These are phyloP conservation scores for Chelonus formosanus DNA, from an alignment of 2,888 invertebrate species.

Conservation along the genomic window DNA sequence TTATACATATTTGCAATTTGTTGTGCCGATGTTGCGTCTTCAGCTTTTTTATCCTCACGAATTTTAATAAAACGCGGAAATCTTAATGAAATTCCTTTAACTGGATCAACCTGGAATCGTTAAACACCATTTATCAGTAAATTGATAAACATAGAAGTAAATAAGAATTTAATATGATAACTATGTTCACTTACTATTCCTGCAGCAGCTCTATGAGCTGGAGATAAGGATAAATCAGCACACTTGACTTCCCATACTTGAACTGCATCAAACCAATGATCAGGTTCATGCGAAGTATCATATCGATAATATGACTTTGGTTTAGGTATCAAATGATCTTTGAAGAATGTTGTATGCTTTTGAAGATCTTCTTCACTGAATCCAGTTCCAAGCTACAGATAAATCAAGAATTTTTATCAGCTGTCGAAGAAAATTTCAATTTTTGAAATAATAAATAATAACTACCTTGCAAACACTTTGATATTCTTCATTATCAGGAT, in stretches of 20 bases:
- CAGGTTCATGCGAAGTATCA: slow-evolving; percentile 78
- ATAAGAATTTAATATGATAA: neutral
- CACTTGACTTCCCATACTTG: slow-evolving; percentile 97
- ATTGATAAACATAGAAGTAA: no score
- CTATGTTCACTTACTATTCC: slow-evolving; percentile 73
- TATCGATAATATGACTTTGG: slow-evolving; percentile 85
- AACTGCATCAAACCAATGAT: slow-evolving; percentile 88
- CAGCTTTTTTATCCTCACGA: slow-evolving; percentile 90
- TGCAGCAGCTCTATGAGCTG: slow-evolving; percentile 88
- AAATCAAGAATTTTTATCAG: slow-evolving; percentile 1
- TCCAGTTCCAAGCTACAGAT: slow-evolving; percentile 83
- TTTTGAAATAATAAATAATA: slow-evolving; percentile 42
- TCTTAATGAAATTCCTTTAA: slow-evolving; percentile 92
- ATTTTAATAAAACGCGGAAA: slow-evolving; percentile 93
- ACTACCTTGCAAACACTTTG: slow-evolving; percentile 90
- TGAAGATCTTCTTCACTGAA: slow-evolving; percentile 92
- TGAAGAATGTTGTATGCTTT: slow-evolving; percentile 78
- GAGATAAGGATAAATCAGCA: slow-evolving; percentile 96
- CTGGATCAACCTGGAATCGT: slow-evolving; percentile 75
- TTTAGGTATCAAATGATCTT: slow-evolving; percentile 76
- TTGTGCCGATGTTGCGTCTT: slow-evolving; percentile 89
- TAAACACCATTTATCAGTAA: no score
- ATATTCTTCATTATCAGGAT: slow-evolving; percentile 88
- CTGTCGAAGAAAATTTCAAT: neutral
- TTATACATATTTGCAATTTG: slow-evolving; percentile 93